These are phyloP conservation scores for Cephalopterus ornatus DNA, from an alignment of 2,113 vertebrate genomes.

Conservation along the genomic window DNA sequence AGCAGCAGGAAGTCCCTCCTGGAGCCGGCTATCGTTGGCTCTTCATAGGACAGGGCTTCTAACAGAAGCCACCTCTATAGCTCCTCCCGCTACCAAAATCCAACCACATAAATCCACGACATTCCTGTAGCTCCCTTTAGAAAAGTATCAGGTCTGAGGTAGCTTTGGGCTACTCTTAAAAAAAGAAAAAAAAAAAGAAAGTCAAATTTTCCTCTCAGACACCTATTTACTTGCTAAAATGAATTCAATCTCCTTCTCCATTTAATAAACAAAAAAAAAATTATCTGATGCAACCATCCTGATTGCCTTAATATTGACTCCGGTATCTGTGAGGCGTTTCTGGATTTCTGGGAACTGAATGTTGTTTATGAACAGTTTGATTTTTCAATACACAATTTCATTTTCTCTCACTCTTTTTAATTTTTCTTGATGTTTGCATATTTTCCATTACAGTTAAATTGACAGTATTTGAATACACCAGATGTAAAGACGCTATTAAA, in stretches of 20 bases:
- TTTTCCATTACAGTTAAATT: not conserved
- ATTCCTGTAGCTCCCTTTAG: not conserved
- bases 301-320: slow-evolving; percentile 30
- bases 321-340: not conserved
- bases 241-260: not conserved
- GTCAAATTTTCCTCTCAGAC: not conserved
- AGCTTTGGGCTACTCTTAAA: not conserved
- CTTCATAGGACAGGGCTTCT: too few relatives aligned
- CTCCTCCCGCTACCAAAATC: too few relatives aligned
- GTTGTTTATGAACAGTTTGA: slow-evolving; percentile 17
- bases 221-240: not conserved
- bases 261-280: slow-evolving; percentile 5
- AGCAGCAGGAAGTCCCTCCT: too few relatives aligned
- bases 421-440: slow-evolving; percentile 24
- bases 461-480: not conserved
- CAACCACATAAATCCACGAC: too few relatives aligned
- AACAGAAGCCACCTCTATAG: too few relatives aligned
- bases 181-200: not conserved
- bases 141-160: not conserved
- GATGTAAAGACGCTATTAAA: not conserved
- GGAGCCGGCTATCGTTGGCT: too few relatives aligned
- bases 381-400: slow-evolving; percentile 8
- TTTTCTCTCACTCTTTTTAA: slow-evolving; percentile 32
- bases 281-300: not conserved
- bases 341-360: not conserved